These are phyloP conservation scores for Agrotis ipsilon DNA, from an alignment of 2,888 invertebrate genomes.

Conservation along the genomic window DNA sequence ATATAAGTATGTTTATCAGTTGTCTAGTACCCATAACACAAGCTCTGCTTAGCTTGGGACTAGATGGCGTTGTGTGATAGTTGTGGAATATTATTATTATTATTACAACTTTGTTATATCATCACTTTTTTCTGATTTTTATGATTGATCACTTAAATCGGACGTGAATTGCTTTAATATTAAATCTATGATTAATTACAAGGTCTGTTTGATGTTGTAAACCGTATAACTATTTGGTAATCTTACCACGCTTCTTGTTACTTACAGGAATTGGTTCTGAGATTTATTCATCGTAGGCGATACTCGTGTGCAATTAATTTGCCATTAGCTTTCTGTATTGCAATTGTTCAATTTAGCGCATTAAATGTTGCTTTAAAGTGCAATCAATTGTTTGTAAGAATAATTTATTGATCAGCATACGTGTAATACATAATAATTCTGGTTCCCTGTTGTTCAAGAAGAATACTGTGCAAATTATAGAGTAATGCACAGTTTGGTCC, in stretches of 20 bases:
- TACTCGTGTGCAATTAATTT: slow-evolving; percentile 49
- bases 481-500: too few species aligned
- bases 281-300: slow-evolving; percentile 12
- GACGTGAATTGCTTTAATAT: slow-evolving; percentile 4
- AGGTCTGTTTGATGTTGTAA: neutral
- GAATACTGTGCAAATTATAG: too few species aligned
- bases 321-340: slow-evolving; percentile 28
- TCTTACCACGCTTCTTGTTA: slow-evolving; percentile 19
- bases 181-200: slow-evolving; percentile 38
- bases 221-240: slow-evolving; percentile 18
- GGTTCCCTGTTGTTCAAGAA: neutral
- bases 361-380: slow-evolving; percentile 11
- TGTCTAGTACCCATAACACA: too few species aligned
- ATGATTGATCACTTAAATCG: slow-evolving; percentile 7
- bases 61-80: too few species aligned
- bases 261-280: slow-evolving; percentile 7
- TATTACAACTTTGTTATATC: neutral
- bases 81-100: too few species aligned
- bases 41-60: too few species aligned
- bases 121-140: neutral
- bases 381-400: neutral
- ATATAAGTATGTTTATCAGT: too few species aligned
- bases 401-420: neutral
- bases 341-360: slow-evolving; percentile 40
- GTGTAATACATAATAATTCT: neutral